Conservation (phyloP, 2,113 vertebrate genomes). For the Chaenogobius annularis region DNA sequence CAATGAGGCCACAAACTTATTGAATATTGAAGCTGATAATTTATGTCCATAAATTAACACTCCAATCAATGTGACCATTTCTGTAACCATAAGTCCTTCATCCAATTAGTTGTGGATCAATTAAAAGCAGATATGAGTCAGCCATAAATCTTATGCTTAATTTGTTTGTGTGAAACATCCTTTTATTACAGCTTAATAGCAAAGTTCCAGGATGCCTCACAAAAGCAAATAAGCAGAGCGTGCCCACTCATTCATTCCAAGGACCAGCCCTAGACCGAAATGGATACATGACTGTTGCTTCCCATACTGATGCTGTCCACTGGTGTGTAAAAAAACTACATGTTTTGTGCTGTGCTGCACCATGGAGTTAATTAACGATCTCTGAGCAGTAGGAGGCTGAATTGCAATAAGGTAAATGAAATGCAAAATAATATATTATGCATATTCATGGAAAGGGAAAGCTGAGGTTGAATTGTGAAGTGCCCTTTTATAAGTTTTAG, state of each 20-base stretch:
- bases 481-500: slow-evolving; percentile 8
- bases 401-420: no score
- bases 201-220: no score
- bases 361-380: slow-evolving; percentile 32
- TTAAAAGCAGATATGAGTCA: not conserved
- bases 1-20: not conserved
- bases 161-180: not conserved
- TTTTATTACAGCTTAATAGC: not conserved
- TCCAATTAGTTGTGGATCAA: not conserved
- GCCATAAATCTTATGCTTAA: not conserved
- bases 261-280: slow-evolving; percentile 8
- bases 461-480: slow-evolving; percentile 1
- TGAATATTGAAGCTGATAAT: not conserved
- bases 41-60: not conserved
- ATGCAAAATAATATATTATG: no score
- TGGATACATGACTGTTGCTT: not conserved
- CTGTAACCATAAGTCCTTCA: not conserved
- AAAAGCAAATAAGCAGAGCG: slow-evolving; percentile 23
- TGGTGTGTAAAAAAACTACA: slow-evolving; percentile 15
- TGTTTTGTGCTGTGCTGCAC: slow-evolving; percentile 11
- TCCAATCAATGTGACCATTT: not conserved
- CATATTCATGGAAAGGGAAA: not conserved
- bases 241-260: slow-evolving; percentile 40
- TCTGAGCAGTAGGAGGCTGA: not conserved
- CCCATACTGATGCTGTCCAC: slow-evolving; percentile 6